A percentile compares a stretch with the other conserved stretches of the same genome.
Conservation (phyloP, 2,888 invertebrate species). For the Drosophila mayaguana region DNA sequence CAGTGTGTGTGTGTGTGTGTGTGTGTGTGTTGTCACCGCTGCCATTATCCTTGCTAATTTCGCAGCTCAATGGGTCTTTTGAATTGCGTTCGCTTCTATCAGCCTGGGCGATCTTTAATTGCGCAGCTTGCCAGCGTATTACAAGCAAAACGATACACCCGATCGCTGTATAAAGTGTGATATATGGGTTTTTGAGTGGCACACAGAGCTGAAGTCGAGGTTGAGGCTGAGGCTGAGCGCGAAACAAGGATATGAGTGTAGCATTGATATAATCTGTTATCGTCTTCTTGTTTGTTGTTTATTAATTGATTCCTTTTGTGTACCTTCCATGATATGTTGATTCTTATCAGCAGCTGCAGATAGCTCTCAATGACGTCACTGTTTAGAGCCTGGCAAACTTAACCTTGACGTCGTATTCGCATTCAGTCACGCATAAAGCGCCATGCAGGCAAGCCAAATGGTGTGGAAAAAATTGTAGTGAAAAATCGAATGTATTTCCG, state of each 20-base stretch:
- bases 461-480: slow-evolving; percentile 69
- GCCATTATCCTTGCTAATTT: slow-evolving; percentile 82
- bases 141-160: slow-evolving; percentile 57
- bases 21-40: slow-evolving; percentile 76
- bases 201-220: slow-evolving; percentile 1
- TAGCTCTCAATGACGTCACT: slow-evolving; percentile 14
- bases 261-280: slow-evolving; percentile 60
- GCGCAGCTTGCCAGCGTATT: slow-evolving; percentile 75
- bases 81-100: slow-evolving; percentile 49
- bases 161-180: slow-evolving; percentile 70
- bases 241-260: slow-evolving; percentile 10
- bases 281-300: slow-evolving; percentile 62
- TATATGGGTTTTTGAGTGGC: slow-evolving; percentile 79
- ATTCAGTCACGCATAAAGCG: slow-evolving; percentile 46
- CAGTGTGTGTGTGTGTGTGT: slow-evolving; percentile 58
- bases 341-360: slow-evolving; percentile 46
- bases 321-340: slow-evolving; percentile 44
- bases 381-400: not conserved
- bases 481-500: slow-evolving; percentile 41
- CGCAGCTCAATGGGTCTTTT: slow-evolving; percentile 77
- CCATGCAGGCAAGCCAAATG: slow-evolving; percentile 63
- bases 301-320: slow-evolving; percentile 50
- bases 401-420: not conserved
- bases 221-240: slow-evolving; percentile 10
- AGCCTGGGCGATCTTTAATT: slow-evolving; percentile 71